Evolutionary conservation across 2,113 vertebrate genomes (phyloP), one percentile per base, ranked within the genome.

Genomic region (Oreocharis arfaki): DNA sequence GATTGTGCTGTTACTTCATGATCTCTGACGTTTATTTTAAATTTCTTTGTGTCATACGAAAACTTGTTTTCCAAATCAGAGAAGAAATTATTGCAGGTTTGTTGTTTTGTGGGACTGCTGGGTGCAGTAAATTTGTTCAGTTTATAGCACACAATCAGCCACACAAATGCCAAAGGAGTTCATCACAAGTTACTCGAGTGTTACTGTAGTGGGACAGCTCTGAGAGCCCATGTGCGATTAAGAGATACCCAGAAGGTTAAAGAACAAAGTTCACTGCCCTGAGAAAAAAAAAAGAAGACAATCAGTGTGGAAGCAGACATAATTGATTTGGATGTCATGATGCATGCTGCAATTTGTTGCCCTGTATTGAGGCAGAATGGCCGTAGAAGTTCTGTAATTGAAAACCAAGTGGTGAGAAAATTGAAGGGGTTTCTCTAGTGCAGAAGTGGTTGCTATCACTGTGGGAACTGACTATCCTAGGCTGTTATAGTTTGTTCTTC

Each of bases 331-430:
- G 56, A 83, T 83, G 61, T 80, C 67, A 86, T 57, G 84, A 89
- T 76, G 71, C 57, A 83, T 91, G 84, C 71, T 83, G 67, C 61
- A 83, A 91, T 86, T 95, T 89, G 53, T 75, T 91, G 47, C 39
- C 52, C 47, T 76, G 63, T 79, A 63, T 63, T 65, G 61, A 83
- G 81, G 37, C 32, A 91, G 80, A 83, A 86, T 79, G 56, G 44
- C 0, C 0, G 47, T 41, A 73, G 64, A 77, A 93, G 59, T 42
- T 90, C 82, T 65, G 78, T 92, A 95, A 91, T 84, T 92, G 85
- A 93, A 92, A 95, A 95, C 22, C 68, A 87, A 89, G 64, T n/a
- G 33, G n/a, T 84, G 44, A 93, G 85, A 93, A 93, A 93, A 87
- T 90, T 77, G 82, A 84, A 87, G 50, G 23, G 20, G 50, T 61